Base-by-base conservation (phyloP, 2,888 invertebrate genomes). In the Itoplectis maculator region DNA sequence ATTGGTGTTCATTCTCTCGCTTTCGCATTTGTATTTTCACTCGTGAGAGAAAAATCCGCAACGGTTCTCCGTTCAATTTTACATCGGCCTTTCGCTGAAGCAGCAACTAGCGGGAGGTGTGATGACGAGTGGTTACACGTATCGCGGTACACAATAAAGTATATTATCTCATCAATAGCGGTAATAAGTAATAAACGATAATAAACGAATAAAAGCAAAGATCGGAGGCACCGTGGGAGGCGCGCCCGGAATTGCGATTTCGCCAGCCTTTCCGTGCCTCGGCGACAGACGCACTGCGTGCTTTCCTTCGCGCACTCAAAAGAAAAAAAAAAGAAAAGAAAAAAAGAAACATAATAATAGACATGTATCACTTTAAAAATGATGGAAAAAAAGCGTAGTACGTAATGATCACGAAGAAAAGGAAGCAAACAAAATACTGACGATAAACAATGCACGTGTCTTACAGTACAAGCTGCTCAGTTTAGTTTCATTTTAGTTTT, bases 381-480 rank as follows among this genome's bases (percentile, higher is more conserved):
- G 15, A 72, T n/a, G n/a, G 29, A 51, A 70, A 56, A 37, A 69
- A 69, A 74, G 61, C 56, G 56, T 13, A 59, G 42, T 20, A 66
- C 37, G 13, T 72, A 59, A 54, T 37, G 23, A 40, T 23, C 37
- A 40, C 29, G 23, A 69, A 56, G 54, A 56, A 20, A 66, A 66
- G 63, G 13, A 18, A 81, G 74, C 40, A 29, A 76, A 68, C 73
- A 42, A 78, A 73, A 80, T 83, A 80, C 68, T 78, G 78, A 82
- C 63, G 73, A 74, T 47, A 59, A 78, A 77, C 54, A 73, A 69
- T 40, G 61, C 66, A 63, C 77, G 18, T 81, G 15, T 18, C 1
- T 73, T 54, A 81, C 79, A 81, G 81, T 87, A 84, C 65, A 85
- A 86, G 79, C 79, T 82, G 79, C 61, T 83, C 72, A 51, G 69